Evolutionary conservation across 2,888 invertebrate species (phyloP), one percentile per base, ranked within the genome.

Genomic region (Calameuta filiformis): DNA sequence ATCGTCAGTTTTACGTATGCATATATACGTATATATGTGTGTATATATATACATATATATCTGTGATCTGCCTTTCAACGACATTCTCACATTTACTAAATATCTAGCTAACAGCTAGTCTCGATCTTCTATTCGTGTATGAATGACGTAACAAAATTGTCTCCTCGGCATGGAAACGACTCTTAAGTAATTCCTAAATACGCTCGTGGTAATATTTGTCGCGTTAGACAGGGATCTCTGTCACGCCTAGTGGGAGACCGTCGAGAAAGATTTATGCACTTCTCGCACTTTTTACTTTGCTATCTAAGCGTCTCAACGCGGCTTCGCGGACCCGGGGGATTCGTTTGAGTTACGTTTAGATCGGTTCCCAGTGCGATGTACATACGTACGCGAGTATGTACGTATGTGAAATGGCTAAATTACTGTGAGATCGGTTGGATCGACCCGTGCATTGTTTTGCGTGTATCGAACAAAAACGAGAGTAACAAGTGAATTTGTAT

Each of bases 71-170:
- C 15, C 23, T 9, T 56, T 56, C 56, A 56, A 23, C 9, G 23
- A 23, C 56, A 56, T 56, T 23, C 33, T 71, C 34, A 71, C 12
- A 71, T 31, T 71, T 71, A 71, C 71, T 33, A 34, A 34, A 6
- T 71, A 31, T 71, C 71, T 71, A 71, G 71, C 71, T 71, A 71
- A 71, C 31, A 9, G 71, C 71, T 71, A 71, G 71, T 71, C 34
- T 71, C 71, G 31, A 34, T 71, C 56, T 56, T 31, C 71, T 71
- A 71, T 34, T 73, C 73, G 75, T 74, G 77, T 78, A 75, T 75
- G 78, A 75, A 78, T 76, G 78, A 78, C 78, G 78, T 78, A 78
- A 78, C 76, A 78, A 78, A 78, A 75, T 37, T 75, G 69, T 77
- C 35, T 77, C 40, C 69, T 71, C 71, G 31, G 12, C 31, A 71